Evolutionary conservation across 2,888 invertebrate species (phyloP).

Genomic region (Yponomeuta cagnagella): DNA sequence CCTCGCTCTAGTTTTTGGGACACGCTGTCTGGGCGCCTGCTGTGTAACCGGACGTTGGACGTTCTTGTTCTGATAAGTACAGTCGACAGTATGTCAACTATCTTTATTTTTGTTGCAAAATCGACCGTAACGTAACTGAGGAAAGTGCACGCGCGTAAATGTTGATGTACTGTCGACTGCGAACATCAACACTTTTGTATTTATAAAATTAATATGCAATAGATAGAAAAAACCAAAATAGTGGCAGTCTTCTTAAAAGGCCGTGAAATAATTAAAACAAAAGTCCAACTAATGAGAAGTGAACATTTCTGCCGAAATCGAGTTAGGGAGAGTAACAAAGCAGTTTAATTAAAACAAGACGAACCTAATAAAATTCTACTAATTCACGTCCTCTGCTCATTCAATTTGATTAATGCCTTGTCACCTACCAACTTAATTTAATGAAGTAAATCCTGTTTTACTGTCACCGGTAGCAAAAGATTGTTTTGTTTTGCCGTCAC

Average conservation of each 20-base stretch:
- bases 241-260: no score
- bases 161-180: no score
- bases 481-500: not conserved
- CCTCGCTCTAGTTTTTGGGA: conserved; percentile 10
- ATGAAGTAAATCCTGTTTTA: not conserved
- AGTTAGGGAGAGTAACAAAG: not conserved
- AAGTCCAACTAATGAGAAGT: not conserved
- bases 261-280: not conserved
- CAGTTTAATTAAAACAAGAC: not conserved
- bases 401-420: not conserved
- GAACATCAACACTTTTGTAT: no score
- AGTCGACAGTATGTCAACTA: not conserved
- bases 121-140: no score
- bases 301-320: not conserved
- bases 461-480: not conserved
- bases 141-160: no score
- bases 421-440: not conserved
- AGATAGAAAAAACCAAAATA: not conserved
- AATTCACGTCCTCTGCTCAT: not conserved
- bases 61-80: no score
- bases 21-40: not conserved
- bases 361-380: not conserved
- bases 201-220: not conserved
- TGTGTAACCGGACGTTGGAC: not conserved
- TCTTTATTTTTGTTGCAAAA: no score